phyloP scores from a whole-genome alignment of 2,888 invertebrate genomes.

The Argyra leucocephala region DNA sequence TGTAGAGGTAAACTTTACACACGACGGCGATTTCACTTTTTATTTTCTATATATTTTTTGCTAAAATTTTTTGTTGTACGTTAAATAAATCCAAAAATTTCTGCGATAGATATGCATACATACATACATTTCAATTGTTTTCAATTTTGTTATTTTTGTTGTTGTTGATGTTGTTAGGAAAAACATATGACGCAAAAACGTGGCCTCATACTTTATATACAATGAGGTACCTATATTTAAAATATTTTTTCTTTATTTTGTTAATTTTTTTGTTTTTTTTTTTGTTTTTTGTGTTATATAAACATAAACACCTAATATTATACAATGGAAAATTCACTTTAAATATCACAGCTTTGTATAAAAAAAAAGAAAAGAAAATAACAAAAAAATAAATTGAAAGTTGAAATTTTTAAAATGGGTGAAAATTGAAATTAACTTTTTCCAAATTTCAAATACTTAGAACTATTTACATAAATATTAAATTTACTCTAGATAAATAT shows the following conservation, averaged over 20 bases:
- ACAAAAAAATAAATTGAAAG: too few species aligned
- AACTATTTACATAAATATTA: too few species aligned
- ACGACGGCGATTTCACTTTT: too few species aligned
- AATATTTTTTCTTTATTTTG: not conserved
- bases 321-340: too few species aligned
- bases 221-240: not conserved
- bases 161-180: not conserved
- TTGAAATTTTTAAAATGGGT: too few species aligned
- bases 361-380: too few species aligned
- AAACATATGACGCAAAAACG: slow-evolving; percentile 10
- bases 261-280: not conserved
- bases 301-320: too few species aligned
- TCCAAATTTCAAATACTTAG: too few species aligned
- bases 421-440: too few species aligned
- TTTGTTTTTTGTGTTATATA: not conserved
- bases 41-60: not conserved
- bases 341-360: too few species aligned
- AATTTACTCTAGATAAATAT: too few species aligned
- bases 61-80: not conserved
- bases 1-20: too few species aligned
- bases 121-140: not conserved
- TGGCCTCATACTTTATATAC: slow-evolving; percentile 5
- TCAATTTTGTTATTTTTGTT: not conserved
- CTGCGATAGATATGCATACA: not conserved
- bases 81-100: not conserved